Evolutionary conservation across 2,113 vertebrate species (phyloP).

Genomic region (Cavia aperea): DNA sequence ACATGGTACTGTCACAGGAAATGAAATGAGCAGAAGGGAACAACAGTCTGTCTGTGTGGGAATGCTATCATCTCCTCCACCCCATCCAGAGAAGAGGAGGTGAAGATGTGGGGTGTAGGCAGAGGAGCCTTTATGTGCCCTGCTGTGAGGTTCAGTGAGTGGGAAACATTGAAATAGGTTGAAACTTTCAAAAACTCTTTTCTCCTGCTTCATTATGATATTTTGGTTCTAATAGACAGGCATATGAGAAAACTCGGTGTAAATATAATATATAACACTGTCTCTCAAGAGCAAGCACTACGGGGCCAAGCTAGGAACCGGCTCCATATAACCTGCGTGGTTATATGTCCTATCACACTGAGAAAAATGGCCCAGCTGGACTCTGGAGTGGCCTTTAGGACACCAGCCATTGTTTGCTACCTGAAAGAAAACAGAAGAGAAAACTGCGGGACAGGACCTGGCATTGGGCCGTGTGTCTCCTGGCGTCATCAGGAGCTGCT

Average conservation of each 20-base stretch:
- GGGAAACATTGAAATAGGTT: background rate
- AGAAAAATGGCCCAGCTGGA: background rate
- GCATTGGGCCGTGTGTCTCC: background rate
- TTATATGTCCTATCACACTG: background rate
- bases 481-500: background rate
- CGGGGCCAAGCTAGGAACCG: background rate
- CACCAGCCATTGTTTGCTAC: background rate
- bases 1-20: background rate
- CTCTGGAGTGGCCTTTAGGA: background rate
- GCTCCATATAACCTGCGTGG: background rate
- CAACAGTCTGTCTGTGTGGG: background rate
- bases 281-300: background rate
- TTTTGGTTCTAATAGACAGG: background rate
- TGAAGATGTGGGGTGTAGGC: accelerated
- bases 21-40: background rate
- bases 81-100: background rate
- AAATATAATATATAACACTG: background rate
- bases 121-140: background rate
- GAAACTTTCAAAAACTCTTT: background rate
- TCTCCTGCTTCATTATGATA: background rate
- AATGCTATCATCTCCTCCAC: background rate
- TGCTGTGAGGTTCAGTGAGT: background rate
- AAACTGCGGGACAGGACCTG: background rate
- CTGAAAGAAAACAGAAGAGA: background rate
- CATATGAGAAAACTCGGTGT: background rate